phyloP scores from a whole-genome alignment of 92 coral and sea anemone species.

The Ricordea florida region DNA sequence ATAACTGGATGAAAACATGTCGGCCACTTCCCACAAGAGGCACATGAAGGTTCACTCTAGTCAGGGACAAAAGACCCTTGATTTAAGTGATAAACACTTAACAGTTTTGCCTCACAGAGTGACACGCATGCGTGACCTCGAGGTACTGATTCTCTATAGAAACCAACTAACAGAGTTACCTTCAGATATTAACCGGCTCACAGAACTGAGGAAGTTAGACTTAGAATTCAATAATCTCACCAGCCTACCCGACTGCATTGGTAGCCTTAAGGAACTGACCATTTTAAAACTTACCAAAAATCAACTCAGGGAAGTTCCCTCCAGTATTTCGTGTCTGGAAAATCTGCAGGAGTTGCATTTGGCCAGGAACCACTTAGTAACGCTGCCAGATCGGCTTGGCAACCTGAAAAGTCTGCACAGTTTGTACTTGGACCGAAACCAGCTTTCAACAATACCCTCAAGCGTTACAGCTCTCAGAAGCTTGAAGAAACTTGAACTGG shows the following conservation, averaged over 20 bases:
- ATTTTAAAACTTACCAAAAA: background rate
- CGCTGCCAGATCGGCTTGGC: background rate
- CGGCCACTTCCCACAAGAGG: no score
- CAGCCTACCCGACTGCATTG: background rate
- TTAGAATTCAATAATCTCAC: background rate
- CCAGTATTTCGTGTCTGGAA: background rate
- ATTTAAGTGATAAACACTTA: background rate
- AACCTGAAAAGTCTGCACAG: background rate
- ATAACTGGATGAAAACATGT: no score
- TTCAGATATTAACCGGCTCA: background rate
- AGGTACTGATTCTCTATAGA: background rate
- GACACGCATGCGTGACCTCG: background rate
- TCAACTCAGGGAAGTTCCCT: background rate
- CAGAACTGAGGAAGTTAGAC: background rate
- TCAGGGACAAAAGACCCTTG: no score
- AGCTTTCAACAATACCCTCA: no score
- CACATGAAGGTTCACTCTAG: no score
- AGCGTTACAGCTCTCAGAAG: no score
- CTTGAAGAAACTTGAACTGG: no score
- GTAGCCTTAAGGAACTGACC: background rate
- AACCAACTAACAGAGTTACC: background rate
- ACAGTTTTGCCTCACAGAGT: background rate
- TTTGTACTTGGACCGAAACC: background rate
- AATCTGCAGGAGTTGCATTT: background rate
- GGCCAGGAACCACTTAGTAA: background rate